Base-by-base conservation (phyloP, 30 jellyfish, hydroid and myxozoan species). In the Nemopilema nomurai region DNA sequence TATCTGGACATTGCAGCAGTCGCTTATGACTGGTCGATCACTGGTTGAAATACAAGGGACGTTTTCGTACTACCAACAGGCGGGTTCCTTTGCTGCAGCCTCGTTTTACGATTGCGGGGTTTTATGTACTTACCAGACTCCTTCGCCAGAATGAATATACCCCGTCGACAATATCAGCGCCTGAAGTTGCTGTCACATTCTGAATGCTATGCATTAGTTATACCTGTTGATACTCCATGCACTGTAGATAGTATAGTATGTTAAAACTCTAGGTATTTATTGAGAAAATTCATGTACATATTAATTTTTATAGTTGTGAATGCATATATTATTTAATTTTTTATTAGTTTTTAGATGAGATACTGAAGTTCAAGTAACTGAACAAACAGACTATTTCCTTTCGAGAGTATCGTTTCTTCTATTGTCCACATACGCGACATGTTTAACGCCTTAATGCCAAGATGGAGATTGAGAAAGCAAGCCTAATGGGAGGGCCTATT, bases 1-100 rank as follows among this genome's bases (percentile, higher is more conserved):
- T 76, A 92, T 92, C 51, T 92, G 93, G 96, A 24, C 88, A 28
- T 87, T 92, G 65, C 91, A 87, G 53, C 97, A 87, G 62, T 51
- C 98, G 21, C 25, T 92, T 66, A 49, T 89, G 24, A 87, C 97
- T 6, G 97, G 97, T 3, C 41, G 84, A 51, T 28, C 98, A 0
- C 22, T 87, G 17, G 89, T 77, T 17, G 96, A 91, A 65, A 64
- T 90, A 33, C 83, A 77, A 69, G 67, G 80, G 51, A 71, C 83
- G 0, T 70, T 69, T 25, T 62, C 82, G 0, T 72, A 50, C 31
- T 77, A 77, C 65, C 87, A 77, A 28, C 65, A 26, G 69, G 27
- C 66, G 28, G 92, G 92, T 53, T 71, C 77, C 17, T 27, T 73
- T 29, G 49, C 84, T 3, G 57, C 9, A 13, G 57, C 57, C 24